Base-by-base conservation (phyloP, 2,888 invertebrate genomes). In the Xestia ashworthii region DNA sequence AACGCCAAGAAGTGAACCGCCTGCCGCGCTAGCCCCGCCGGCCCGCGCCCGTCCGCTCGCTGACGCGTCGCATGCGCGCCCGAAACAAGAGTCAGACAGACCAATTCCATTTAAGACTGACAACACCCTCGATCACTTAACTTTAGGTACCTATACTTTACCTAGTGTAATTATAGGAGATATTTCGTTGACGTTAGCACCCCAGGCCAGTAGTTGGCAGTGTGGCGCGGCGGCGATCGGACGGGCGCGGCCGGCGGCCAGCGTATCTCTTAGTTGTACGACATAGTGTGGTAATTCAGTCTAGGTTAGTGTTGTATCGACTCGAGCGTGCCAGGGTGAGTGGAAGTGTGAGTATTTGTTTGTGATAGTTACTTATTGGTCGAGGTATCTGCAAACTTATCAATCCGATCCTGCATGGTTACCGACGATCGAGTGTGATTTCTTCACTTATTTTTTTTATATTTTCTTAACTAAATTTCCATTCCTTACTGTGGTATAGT, bases 1-100 rank as follows among this genome's bases (percentile, higher is more conserved):
- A 98, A 98, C 89, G 96, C 97, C 89, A 97, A 97, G 96, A 97
- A 97, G 96, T 97, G 95, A 96, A 92, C 90, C 88, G 84, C 83
- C 86, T 87, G 64, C 74, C 78, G 83, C 82, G 87, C 86, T 86
- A 83, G 84, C 84, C 86, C 83, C 86, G 80, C 84, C 80, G 75
- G 78, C 67, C 72, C 62, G 68, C 81, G 79, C 76, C 73, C 77
- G 73, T 50, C 69, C 87, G 75, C 85, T 82, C 86, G 81, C 75
- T 73, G 76, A 74, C 83, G 74, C 81, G 71, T 76, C 81, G 74
- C 74, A 50, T 71, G 53, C 74, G 66, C 78, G 78, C 74, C 80
- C 71, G 16, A 68, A n/a, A 72, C 71, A 77, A 71, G 78, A 83
- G 78, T 84, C 87, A 82, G 86, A 87, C 70, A 82, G 83, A 86